Evolutionary conservation across 2,113 vertebrate genomes (phyloP).

Genomic region (Rhabdomys dilectus): DNA sequence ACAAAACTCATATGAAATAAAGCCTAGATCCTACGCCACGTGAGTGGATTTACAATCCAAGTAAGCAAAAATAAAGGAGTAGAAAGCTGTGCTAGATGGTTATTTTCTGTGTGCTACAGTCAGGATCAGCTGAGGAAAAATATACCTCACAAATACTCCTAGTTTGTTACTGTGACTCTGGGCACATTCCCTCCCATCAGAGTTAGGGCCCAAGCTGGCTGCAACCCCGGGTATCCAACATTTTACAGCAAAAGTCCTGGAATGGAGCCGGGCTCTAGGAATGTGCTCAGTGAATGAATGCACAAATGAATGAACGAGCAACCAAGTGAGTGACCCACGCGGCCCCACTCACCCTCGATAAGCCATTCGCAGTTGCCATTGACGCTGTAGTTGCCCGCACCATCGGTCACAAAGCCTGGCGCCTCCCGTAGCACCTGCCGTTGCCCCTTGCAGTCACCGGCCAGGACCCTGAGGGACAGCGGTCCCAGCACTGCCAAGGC

Average conservation of each 20-base stretch:
- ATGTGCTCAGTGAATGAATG: not conserved
- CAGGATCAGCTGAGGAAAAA: constrained; percentile 24
- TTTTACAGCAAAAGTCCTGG: constrained; percentile 29
- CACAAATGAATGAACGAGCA: constrained; percentile 48
- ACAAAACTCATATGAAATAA: not conserved
- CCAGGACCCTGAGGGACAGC: constrained; percentile 73
- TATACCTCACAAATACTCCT: not conserved
- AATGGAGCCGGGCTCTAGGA: not conserved
- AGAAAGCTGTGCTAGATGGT: not conserved
- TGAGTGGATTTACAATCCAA: not conserved
- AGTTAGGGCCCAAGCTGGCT: not conserved
- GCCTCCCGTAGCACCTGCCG: constrained; percentile 91
- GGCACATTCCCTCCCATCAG: not conserved
- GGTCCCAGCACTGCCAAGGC: constrained; percentile 82
- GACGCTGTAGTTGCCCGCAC: constrained; percentile 95
- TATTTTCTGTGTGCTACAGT: not conserved
- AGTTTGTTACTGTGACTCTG: constrained; percentile 4
- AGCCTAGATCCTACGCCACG: constrained; percentile 9
- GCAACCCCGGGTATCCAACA: not conserved
- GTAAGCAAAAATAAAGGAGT: not conserved
- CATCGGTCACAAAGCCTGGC: constrained; percentile 94
- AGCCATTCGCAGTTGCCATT: constrained; percentile 98
- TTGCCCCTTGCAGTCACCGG: constrained; percentile 94
- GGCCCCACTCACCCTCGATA: constrained; percentile 91
- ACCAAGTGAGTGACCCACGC: constrained; percentile 30